Evolutionary conservation across 2,888 invertebrate genomes (phyloP), one percentile per base, ranked within the genome.

Genomic region (Macrosoma leucophasiata): DNA sequence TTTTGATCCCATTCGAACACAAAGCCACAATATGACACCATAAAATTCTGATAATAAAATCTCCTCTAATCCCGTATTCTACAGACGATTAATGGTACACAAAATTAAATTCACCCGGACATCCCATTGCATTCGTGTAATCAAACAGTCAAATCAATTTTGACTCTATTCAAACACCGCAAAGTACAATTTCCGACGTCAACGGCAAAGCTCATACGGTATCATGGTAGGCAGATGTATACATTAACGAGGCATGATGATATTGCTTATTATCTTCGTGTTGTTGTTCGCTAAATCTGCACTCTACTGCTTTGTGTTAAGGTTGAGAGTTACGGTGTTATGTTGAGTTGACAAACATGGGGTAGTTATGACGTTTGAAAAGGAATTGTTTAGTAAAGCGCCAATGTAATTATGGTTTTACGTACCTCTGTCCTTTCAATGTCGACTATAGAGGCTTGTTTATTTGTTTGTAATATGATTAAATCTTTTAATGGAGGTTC

Each of bases 21-120:
- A 53, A 50, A 47, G 51, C 45, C 45, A 42, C 48, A 36, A 47
- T 46, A 48, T 47, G 47, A 50, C 36, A 43, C 52, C 58, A 59
- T 65, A 56, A 69, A 61, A 68, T 62, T 62, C 51, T 52, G 55
- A 62, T 66, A 69, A 65, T 76, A 71, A 74, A 77, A 74, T 62
- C 68, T 60, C 62, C 46, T 52, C 67, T 77, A 73, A 79, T 74
- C 74, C 77, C 63, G 39, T 56, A 58, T 60, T 63, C 67, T 62
- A 64, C 57, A 58, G 54, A 62, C 72, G 68, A 75, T 79, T 75
- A 78, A 79, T 76, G 76, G 70, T 62, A 66, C 61, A 61, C 68
- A 61, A 70, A 79, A 78, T 79, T 75, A 73, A 78, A 77, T 72
- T 75, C 71, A 64, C 63, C 54, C 52, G 62, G 65, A 66, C 62